These are phyloP conservation scores for Tiphia femorata DNA, from an alignment of 2,888 invertebrate species.

Conservation along the genomic window DNA sequence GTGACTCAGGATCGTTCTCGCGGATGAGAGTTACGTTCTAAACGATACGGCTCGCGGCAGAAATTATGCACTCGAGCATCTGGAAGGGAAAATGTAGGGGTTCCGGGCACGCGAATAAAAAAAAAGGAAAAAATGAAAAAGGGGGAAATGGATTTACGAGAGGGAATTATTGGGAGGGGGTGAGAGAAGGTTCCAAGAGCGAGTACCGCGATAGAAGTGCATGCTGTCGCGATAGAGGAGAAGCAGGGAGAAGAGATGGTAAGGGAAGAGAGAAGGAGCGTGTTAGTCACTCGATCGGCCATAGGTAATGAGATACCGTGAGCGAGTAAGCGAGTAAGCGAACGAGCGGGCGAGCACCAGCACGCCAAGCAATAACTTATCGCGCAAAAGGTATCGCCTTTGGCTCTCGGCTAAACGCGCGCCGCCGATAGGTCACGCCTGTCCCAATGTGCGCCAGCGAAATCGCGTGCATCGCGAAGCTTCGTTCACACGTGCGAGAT, in stretches of 20 bases:
- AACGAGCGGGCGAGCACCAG: not conserved
- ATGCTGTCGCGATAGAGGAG: too few species aligned
- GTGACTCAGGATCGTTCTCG: too few species aligned
- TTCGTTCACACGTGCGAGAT: conserved; percentile 15
- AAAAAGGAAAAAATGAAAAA: too few species aligned
- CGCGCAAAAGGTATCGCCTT: conserved; percentile 49
- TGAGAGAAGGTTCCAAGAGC: too few species aligned
- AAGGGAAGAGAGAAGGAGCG: not conserved
- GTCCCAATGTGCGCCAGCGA: conserved; percentile 44
- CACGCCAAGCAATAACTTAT: conserved; percentile 45
- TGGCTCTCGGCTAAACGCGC: conserved; percentile 40
- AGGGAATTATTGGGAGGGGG: not conserved
- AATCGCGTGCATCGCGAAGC: conserved; percentile 24
- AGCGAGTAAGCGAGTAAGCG: conserved; percentile 12
- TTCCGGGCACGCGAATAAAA: too few species aligned
- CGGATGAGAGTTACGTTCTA: too few species aligned
- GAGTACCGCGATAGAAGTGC: too few species aligned
- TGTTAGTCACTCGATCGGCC: conserved; percentile 21
- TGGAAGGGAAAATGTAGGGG: too few species aligned
- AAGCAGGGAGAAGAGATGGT: not conserved
- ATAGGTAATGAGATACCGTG: conserved; percentile 41
- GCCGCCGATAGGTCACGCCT: conserved; percentile 50
- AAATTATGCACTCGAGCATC: too few species aligned
- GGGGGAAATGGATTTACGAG: conserved; percentile 7
- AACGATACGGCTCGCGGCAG: too few species aligned